A percentile compares a stretch with the other conserved stretches of the same genome.
These are phyloP conservation scores for Rhinolophus sinicus DNA, from an alignment of 2,113 vertebrate species.

Conservation along the genomic window DNA sequence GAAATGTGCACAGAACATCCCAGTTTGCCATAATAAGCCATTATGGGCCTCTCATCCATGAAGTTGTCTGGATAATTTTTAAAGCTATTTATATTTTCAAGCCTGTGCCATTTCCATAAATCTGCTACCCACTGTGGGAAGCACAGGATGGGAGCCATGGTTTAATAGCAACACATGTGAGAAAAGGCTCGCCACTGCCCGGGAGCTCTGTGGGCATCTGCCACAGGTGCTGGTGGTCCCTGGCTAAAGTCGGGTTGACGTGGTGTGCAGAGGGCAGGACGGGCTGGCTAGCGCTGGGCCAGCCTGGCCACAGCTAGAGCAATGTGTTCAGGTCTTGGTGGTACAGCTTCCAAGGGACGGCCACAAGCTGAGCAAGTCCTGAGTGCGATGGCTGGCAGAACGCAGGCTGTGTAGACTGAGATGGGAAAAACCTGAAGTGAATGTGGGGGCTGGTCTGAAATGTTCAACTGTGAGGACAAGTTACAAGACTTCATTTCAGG, in stretches of 20 bases:
- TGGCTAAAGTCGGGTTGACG: fast-evolving
- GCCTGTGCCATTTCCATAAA: slow-evolving; percentile 64
- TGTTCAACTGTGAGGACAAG: fast-evolving
- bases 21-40: slow-evolving; percentile 47
- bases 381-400: neutral
- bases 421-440: neutral
- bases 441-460: neutral
- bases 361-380: neutral
- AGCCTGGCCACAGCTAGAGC: neutral
- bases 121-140: neutral
- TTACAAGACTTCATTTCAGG: neutral
- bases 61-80: slow-evolving; percentile 59
- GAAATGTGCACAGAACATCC: neutral
- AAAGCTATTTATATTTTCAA: slow-evolving; percentile 61
- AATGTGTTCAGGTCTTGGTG: neutral
- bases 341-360: neutral
- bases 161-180: neutral
- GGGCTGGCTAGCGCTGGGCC: neutral
- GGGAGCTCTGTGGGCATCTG: neutral
- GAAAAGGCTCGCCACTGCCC: neutral
- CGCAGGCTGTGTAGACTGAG: neutral
- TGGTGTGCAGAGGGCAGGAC: neutral
- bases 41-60: slow-evolving; percentile 54
- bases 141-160: neutral
- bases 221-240: fast-evolving